Base-by-base conservation (phyloP, 2,888 invertebrate species). In the Drosophila mayaguana region DNA sequence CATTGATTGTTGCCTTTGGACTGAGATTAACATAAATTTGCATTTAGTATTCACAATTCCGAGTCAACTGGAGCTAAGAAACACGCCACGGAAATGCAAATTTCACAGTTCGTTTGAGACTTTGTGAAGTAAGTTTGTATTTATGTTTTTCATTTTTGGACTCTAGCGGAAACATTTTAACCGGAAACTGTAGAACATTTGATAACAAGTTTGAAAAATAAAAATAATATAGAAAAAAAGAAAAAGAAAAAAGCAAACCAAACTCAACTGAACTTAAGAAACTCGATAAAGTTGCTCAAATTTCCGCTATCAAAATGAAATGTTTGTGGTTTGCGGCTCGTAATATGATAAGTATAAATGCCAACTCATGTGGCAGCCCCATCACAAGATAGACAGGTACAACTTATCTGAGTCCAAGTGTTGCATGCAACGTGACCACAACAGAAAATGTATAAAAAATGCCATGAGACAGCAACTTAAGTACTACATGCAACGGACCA, bases 341-440 rank as follows among this genome's bases (percentile, higher is more conserved):
- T 68, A 70, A 78, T 75, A 64, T 72, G 78, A 78, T 78, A 78
- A 78, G 71, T 54, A 68, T 59, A 78, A 76, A 63, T 72, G 76
- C 78, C 73, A 61, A 62, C 61, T 76, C 76, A 76, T 78, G 78
- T 72, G 78, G 78, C 78, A 72, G 78, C 61, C 61, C n/a, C 67
- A 61, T 55, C 28, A 61, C 54, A 59, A 40, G 46, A 63, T 61
- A 46, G 72, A 51, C 77, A 77, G 77, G 77, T 75, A 77, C 72
- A 77, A 65, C 62, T 42, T 43, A 54, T 43, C 45, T 48, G 36
- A 40, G 48, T 50, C 54, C 60, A 50, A 77, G 65, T 77, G 76
- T 77, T 77, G 76, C 78, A 77, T 77, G 73, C 77, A 81, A 77
- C 78, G 75, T 75, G 71, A 81, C 75, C 75, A 64, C 78, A 64